Percentiles rank a stretch among this genome's conserved stretches.
Evolutionary conservation across 2,113 vertebrate genomes (phyloP).

Genomic region (Leuciscus idus): DNA sequence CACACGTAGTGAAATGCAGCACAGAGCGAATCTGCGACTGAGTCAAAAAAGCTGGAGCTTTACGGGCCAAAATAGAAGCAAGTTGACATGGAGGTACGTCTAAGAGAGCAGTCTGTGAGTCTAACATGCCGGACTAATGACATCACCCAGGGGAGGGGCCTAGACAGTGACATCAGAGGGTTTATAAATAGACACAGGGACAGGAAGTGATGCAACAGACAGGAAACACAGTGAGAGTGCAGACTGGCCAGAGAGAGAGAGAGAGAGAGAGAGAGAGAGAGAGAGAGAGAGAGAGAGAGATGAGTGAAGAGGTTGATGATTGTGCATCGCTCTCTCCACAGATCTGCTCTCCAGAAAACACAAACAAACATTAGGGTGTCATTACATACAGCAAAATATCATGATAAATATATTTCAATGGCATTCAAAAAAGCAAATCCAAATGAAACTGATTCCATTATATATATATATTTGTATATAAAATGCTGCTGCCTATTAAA

Average conservation of each 20-base stretch:
- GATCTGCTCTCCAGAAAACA: slow-evolving; percentile 25
- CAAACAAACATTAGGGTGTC: slow-evolving; percentile 14
- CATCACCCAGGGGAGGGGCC: slow-evolving; percentile 44
- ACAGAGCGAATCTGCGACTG: slow-evolving; percentile 66
- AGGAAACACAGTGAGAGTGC: slow-evolving; percentile 60
- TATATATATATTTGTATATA: too few relatives aligned
- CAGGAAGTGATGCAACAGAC: slow-evolving; percentile 59
- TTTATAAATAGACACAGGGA: slow-evolving; percentile 57
- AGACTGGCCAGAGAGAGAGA: slow-evolving; percentile 29
- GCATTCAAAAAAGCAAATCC: slow-evolving; percentile 13
- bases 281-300: slow-evolving; percentile 10
- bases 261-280: slow-evolving; percentile 53
- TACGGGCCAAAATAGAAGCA: slow-evolving; percentile 55
- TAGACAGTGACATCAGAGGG: slow-evolving; percentile 30
- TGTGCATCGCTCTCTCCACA: slow-evolving; percentile 39
- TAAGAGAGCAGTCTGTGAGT: slow-evolving; percentile 37
- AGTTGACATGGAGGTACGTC: slow-evolving; percentile 56
- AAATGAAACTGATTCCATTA: not conserved
- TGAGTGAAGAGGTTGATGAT: slow-evolving; percentile 20
- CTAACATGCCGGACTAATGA: slow-evolving; percentile 44
- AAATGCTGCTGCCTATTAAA: not conserved
- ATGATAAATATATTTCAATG: not conserved
- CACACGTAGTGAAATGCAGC: slow-evolving; percentile 54
- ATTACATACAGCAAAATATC: slow-evolving; percentile 42
- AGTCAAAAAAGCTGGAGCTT: slow-evolving; percentile 31